Evolutionary conservation across 2,797 vertebrate species (phyloP).

Genomic region (Heliangelus exortis): DNA sequence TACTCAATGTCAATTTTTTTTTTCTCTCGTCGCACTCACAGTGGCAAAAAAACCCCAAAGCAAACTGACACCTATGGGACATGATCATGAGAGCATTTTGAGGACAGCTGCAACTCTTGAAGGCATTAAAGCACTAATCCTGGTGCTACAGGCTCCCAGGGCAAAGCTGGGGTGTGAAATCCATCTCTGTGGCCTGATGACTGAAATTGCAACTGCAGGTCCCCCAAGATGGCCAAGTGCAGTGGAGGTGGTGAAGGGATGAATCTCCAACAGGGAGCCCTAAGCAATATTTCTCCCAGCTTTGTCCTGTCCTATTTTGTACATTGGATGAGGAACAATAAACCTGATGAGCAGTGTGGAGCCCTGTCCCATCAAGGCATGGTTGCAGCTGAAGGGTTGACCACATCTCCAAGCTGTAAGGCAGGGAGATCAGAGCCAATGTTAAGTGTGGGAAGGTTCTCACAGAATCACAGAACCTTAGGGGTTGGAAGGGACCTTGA

Average conservation of each 20-base stretch:
- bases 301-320: background rate
- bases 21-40: background rate
- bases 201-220: background rate
- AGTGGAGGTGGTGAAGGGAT: background rate
- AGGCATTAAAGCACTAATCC: background rate
- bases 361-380: background rate
- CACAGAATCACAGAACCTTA: too few species aligned
- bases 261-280: background rate
- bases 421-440: background rate
- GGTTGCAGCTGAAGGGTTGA: background rate
- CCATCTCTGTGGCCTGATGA: fast-evolving
- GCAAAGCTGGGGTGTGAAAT: background rate
- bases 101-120: background rate
- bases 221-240: background rate
- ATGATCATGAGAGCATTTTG: background rate
- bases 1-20: background rate
- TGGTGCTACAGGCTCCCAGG: background rate
- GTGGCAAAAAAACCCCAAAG: fast-evolving
- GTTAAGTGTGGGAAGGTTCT: background rate
- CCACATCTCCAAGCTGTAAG: fast-evolving
- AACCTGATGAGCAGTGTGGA: background rate
- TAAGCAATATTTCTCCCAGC: background rate
- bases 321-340: fast-evolving
- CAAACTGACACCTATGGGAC: background rate
- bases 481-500: too few species aligned